phyloP scores from a whole-genome alignment of 2,797 vertebrate species.

The Phoeniculus purpureus region DNA sequence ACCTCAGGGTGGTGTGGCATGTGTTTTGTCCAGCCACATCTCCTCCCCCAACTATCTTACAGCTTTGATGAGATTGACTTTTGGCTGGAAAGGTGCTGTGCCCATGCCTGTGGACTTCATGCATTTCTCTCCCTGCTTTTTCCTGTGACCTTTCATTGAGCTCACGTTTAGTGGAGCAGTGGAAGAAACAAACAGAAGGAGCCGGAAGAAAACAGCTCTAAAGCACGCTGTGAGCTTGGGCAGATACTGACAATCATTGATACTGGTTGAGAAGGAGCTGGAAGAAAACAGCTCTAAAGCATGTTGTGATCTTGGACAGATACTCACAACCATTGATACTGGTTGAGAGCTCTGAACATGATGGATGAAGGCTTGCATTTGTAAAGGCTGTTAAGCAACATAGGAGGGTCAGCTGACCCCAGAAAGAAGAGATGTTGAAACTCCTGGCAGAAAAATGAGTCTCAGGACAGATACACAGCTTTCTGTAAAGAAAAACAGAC shows the following conservation, averaged over 20 bases:
- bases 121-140: neutral
- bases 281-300: neutral
- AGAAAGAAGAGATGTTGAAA: neutral
- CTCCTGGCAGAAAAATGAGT: neutral
- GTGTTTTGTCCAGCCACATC: neutral
- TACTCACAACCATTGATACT: neutral
- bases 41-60: neutral
- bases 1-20: neutral
- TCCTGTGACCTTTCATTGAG: neutral
- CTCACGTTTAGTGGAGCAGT: neutral
- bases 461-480: neutral
- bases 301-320: neutral
- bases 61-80: neutral
- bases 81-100: neutral
- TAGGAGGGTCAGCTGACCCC: neutral
- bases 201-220: neutral
- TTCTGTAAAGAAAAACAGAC: neutral
- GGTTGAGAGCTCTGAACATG: neutral
- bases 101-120: neutral
- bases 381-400: neutral
- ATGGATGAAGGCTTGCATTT: neutral
- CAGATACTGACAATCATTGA: neutral
- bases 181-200: neutral
- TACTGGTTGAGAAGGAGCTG: neutral
- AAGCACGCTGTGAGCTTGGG: neutral